These are phyloP conservation scores for Andricus curvator DNA, from an alignment of 2,888 invertebrate genomes.

Conservation along the genomic window DNA sequence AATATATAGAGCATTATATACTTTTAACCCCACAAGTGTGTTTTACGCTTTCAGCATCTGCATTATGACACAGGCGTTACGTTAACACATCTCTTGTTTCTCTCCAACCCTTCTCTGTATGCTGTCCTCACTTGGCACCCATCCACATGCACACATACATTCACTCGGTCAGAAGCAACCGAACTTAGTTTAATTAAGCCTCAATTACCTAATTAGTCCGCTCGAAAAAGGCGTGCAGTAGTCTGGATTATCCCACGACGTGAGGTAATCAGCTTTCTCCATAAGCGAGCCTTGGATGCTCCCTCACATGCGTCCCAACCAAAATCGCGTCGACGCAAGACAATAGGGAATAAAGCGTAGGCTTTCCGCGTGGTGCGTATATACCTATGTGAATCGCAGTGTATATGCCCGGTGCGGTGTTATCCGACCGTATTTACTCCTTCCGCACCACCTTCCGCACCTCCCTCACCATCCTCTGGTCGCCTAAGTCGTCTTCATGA, in stretches of 20 bases:
- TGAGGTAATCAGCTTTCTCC: constrained; percentile 75
- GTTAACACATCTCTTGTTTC: constrained; percentile 22
- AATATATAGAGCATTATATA: background rate
- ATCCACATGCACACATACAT: background rate
- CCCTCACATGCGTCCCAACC: constrained; percentile 49
- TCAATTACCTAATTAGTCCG: constrained; percentile 72
- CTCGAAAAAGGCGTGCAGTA: constrained; percentile 56
- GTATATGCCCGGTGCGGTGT: constrained; percentile 29
- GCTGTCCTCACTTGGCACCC: constrained; percentile 19
- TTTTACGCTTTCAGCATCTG: background rate
- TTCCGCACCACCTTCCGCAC: background rate
- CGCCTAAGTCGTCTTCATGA: constrained; percentile 40
- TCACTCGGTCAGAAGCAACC: constrained; percentile 24
- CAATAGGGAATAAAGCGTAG: constrained; percentile 67
- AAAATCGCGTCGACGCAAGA: constrained; percentile 60
- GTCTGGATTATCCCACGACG: constrained; percentile 70
- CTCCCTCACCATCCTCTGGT: constrained; percentile 46
- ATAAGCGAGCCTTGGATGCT: constrained; percentile 40
- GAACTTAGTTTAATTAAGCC: constrained; percentile 65
- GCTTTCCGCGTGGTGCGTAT: constrained; percentile 66
- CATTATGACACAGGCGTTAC: constrained; percentile 20
- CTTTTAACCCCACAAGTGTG: background rate
- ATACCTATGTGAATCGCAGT: constrained; percentile 64
- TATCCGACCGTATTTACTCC: constrained; percentile 20
- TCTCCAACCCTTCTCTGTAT: constrained; percentile 25